A percentile compares a stretch with the other conserved stretches of the same genome.
Evolutionary conservation across 2,888 invertebrate genomes (phyloP).

Genomic region (Gasteruption jaculator): DNA sequence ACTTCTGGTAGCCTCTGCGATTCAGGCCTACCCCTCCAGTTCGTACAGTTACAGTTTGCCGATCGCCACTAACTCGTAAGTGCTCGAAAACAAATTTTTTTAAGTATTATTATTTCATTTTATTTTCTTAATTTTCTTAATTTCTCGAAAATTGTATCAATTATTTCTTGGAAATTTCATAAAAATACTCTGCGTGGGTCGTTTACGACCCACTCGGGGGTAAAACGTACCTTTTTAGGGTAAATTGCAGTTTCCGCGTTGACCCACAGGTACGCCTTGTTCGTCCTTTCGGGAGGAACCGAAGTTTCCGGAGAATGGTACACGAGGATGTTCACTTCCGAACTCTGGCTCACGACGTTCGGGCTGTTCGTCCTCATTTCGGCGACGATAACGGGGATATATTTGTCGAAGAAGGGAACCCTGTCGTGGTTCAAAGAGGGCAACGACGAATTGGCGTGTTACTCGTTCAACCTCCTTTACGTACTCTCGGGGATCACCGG

Average conservation of each 20-base stretch:
- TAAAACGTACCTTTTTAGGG: no score
- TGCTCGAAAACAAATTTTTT: no score
- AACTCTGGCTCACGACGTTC: conserved; percentile 28
- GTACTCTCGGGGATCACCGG: conserved; percentile 33
- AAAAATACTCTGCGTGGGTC: no score
- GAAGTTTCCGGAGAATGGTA: conserved; percentile 34
- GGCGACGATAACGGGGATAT: conserved; percentile 21
- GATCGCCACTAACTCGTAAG: conserved; percentile 24
- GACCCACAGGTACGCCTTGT: conserved; percentile 31
- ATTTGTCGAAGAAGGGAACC: conserved; percentile 24
- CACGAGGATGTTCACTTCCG: conserved; percentile 27
- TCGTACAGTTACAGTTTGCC: conserved; percentile 28
- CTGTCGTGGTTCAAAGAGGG: conserved; percentile 20
- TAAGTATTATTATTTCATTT: no score
- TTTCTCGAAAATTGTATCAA: no score
- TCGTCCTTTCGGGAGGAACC: conserved; percentile 29
- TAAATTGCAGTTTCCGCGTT: no score
- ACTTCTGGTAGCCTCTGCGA: conserved; percentile 26
- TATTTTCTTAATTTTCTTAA: no score
- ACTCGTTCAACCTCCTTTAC: conserved; percentile 31
- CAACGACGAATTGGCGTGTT: conserved; percentile 27
- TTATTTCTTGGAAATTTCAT: no score
- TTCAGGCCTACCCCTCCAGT: conserved; percentile 25
- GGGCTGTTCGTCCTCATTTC: conserved; percentile 25
- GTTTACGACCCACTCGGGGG: no score